Evolutionary conservation across 1,140 invertebrate species (phyloP).

Genomic region (Drosophila kepulauana): DNA sequence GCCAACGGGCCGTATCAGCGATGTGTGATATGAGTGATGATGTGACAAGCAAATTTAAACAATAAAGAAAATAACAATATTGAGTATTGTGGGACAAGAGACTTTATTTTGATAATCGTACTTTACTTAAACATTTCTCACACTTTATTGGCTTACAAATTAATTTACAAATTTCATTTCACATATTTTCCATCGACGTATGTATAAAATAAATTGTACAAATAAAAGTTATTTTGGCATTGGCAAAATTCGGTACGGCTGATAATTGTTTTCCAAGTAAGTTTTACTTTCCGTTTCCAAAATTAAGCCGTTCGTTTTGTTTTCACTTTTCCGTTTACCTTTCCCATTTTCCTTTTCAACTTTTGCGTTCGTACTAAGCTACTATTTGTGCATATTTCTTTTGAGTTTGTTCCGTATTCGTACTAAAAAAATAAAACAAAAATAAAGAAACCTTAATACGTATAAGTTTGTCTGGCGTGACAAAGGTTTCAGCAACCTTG

Average conservation of each 20-base stretch:
- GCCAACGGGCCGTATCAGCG: conserved; percentile 13
- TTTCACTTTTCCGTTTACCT: conserved; percentile 22
- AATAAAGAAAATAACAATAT: conserved; percentile 8
- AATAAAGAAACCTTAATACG: not conserved
- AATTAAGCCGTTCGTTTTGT: conserved; percentile 55
- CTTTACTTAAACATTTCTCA: conserved; percentile 1
- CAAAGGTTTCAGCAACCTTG: conserved; percentile 10
- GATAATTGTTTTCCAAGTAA: conserved; percentile 85
- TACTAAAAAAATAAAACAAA: conserved; percentile 37
- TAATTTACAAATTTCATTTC: conserved; percentile 64
- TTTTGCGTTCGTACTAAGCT: conserved; percentile 44
- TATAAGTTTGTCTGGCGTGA: conserved; percentile 4
- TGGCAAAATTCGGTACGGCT: conserved; percentile 76
- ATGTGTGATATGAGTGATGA: conserved; percentile 10
- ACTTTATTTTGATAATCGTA: not conserved
- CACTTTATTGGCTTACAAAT: conserved; percentile 51
- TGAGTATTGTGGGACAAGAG: not conserved
- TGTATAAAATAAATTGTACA: conserved; percentile 55
- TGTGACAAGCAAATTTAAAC: conserved; percentile 18
- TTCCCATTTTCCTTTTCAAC: conserved; percentile 4
- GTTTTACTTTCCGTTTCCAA: conserved; percentile 55
- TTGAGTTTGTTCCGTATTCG: conserved; percentile 36
- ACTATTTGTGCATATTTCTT: conserved; percentile 30
- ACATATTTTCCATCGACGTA: conserved; percentile 55
- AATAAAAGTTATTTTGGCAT: conserved; percentile 75